phyloP scores from a whole-genome alignment of 2,888 invertebrate species.

The Heliconius hortense region DNA sequence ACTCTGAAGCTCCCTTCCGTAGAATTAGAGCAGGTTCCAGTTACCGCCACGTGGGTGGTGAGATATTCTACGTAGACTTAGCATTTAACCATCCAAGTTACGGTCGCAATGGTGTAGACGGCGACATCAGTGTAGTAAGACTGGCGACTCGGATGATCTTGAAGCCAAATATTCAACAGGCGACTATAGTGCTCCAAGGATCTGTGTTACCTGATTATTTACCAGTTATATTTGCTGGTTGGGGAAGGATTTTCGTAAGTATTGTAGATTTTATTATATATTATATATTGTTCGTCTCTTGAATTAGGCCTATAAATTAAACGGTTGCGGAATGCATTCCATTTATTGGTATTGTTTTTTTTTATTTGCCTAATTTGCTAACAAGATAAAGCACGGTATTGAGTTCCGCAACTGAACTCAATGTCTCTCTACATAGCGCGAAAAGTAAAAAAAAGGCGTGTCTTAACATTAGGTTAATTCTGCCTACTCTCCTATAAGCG shows the following conservation, averaged over 20 bases:
- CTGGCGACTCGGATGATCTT: constrained; percentile 46
- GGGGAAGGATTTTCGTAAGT: constrained; percentile 56
- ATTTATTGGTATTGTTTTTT: too few relatives aligned
- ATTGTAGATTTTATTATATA: neutral
- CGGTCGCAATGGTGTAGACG: constrained; percentile 89
- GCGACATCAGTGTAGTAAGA: constrained; percentile 62
- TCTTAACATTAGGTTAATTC: too few relatives aligned
- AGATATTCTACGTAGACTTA: constrained; percentile 34
- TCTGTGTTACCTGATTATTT: constrained; percentile 45
- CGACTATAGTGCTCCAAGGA: constrained; percentile 45
- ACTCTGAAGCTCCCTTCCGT: constrained; percentile 46
- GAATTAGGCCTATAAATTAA: neutral
- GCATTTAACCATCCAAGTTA: constrained; percentile 68
- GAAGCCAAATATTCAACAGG: constrained; percentile 46
- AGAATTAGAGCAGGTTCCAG: constrained; percentile 60
- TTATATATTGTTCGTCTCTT: neutral
- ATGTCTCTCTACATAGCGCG: too few relatives aligned
- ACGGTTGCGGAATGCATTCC: too few relatives aligned
- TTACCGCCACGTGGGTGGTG: constrained; percentile 56
- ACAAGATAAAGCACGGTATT: too few relatives aligned
- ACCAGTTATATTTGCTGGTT: constrained; percentile 54
- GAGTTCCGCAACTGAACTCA: too few relatives aligned
- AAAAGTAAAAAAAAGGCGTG: too few relatives aligned
- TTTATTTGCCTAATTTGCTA: too few relatives aligned
- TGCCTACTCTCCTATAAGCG: too few relatives aligned